Evolutionary conservation across 2,888 invertebrate species (phyloP).

Genomic region (Oscheius sp.): DNA sequence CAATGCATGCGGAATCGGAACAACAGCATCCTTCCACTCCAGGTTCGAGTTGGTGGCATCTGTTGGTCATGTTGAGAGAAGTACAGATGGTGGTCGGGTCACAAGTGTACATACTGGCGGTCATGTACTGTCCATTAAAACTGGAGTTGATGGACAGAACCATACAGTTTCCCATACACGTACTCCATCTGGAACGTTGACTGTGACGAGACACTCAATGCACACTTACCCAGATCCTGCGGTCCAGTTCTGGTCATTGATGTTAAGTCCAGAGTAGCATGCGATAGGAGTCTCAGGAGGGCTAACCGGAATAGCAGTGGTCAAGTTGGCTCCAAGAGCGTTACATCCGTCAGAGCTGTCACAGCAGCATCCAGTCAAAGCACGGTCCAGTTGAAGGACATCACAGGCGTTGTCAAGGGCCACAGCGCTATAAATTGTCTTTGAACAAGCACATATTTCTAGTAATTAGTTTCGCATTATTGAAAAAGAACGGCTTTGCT

Average conservation of each 20-base stretch:
- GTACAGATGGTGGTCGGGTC: constrained; percentile 55
- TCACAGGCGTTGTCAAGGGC: constrained; percentile 49
- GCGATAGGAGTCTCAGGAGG: constrained; percentile 49
- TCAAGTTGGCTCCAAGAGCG: constrained; percentile 37
- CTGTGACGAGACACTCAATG: neutral
- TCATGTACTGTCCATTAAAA: constrained; percentile 34
- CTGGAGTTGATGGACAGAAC: constrained; percentile 49
- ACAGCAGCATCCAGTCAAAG: constrained; percentile 46
- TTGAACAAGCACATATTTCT: neutral
- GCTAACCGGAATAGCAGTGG: constrained; percentile 41
- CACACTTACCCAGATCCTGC: constrained; percentile 41
- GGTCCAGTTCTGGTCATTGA: constrained; percentile 35
- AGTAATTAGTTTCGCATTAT: neutral
- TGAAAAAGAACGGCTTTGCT: neutral
- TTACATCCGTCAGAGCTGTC: constrained; percentile 49
- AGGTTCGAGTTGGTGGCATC: constrained; percentile 46
- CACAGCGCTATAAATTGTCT: constrained; percentile 39
- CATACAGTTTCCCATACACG: constrained; percentile 56
- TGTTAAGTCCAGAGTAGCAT: constrained; percentile 52
- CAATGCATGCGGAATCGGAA: constrained; percentile 42
- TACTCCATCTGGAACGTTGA: constrained; percentile 39
- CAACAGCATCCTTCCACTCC: constrained; percentile 55
- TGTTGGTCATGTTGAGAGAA: constrained; percentile 42
- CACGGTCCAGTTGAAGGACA: constrained; percentile 42
- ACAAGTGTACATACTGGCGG: constrained; percentile 54